A percentile compares a stretch with the other conserved stretches of the same genome.
Evolutionary conservation across 2,797 vertebrate species (phyloP).

Genomic region (Ctenopoma multispine): DNA sequence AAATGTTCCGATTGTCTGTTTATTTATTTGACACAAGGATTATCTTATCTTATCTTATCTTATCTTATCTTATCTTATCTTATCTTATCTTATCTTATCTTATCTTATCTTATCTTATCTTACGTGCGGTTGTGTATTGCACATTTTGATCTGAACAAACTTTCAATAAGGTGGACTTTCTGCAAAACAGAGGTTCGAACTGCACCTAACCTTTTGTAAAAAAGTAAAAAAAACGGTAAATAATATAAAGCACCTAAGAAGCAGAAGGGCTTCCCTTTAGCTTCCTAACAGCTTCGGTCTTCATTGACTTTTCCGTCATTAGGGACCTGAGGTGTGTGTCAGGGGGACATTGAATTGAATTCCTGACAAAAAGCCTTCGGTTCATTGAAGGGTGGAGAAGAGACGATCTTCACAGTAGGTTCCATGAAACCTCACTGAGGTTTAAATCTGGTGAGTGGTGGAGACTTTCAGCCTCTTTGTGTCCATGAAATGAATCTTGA

Average conservation of each 20-base stretch:
- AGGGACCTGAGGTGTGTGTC: conserved; percentile 19
- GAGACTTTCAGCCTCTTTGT: conserved; percentile 2
- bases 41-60: too few species aligned
- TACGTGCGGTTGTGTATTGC: background rate
- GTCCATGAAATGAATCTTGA: conserved; percentile 17
- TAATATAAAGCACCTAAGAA: background rate
- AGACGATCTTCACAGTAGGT: conserved; percentile 39
- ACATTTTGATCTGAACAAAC: too few species aligned
- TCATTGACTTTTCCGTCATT: conserved; percentile 34
- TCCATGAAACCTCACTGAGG: conserved; percentile 15
- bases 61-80: too few species aligned
- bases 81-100: too few species aligned
- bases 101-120: too few species aligned
- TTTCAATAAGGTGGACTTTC: background rate
- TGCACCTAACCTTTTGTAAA: background rate
- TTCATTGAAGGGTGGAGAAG: conserved; percentile 42
- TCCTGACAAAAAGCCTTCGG: conserved; percentile 21
- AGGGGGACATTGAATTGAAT: conserved; percentile 12
- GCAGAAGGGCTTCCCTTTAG: background rate
- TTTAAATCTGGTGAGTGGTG: conserved; percentile 32
- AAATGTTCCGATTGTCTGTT: background rate
- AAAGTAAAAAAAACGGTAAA: background rate
- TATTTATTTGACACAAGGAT: conserved; percentile 23
- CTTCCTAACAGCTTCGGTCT: background rate
- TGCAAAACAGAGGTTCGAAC: background rate